Evolutionary conservation across 1,140 invertebrate species (phyloP), one percentile per base, ranked within the genome.

Genomic region (Maconellicoccus hirsutus): DNA sequence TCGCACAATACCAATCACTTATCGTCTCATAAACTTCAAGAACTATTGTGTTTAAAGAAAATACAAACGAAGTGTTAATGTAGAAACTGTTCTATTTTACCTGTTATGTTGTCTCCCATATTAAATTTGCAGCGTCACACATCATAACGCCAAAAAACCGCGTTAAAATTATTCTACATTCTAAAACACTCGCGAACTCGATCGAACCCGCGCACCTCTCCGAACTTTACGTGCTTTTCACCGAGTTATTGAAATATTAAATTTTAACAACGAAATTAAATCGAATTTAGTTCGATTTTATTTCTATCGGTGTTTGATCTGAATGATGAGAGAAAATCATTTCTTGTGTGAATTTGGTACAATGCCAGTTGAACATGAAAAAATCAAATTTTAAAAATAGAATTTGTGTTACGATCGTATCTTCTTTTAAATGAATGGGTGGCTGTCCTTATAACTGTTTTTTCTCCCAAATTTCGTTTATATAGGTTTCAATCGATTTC

Each of bases 41-140:
- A 26, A 6, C 25, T 66, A 66, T 4, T 25, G 61, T 66, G 22
- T 25, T 16, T 25, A 23, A 16, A 19, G 21, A 25, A 12, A 26
- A 66, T 66, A 66, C 16, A 66, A 66, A 25, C 25, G 61, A 66
- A 66, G 6, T 66, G 61, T 66, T 3, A 66, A 66, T 66, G 16
- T 25, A 23, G 16, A 66, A 66, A 25, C 21, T 8, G 21, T 66
- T 66, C 61, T 66, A 66, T 16, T 26, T 66, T 66, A 66, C 61
- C 61, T 66, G 61, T 26, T 66, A 66, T 66, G 25, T 66, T 26
- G 61, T 66, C 61, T 66, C 61, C 61, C 61, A 66, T 66, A 66
- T 66, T 66, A 66, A 26, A 66, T 22, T 23, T 23, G 61, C 61
- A 66, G 61, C 61, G 25, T 66, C 61, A 66, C 25, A 25, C 61